Base-by-base conservation (phyloP, 2,888 invertebrate species). In the Leucophora obtusa region DNA sequence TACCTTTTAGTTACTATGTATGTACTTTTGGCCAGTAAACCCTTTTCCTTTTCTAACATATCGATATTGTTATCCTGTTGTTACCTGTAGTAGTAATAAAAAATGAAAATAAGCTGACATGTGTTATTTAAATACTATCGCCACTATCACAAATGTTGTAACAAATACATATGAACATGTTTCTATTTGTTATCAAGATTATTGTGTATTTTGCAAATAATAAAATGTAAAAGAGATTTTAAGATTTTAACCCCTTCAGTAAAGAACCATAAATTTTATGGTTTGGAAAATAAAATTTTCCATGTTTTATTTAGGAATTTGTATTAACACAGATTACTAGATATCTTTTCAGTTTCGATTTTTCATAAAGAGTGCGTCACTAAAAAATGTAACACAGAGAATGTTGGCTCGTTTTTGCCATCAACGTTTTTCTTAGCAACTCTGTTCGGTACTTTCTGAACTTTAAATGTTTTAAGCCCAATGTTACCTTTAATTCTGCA, bases 21-120 rank as follows among this genome's bases (percentile, higher is more conserved):
- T 15, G 10, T 66, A 3, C 28, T 28, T 28, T 28, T 74, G 33
- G 18, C 43, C 47, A 28, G 9, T 53, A 74, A 68, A 54, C 66
- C 68, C 54, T 60, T 68, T 47, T 53, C 60, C 28, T 51, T 51
- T 21, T 28, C 21, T 53, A 74, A 68, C 60, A 47, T 21, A 72
- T 50, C 59, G 38, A 53, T 53, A 43, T 28, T 51, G 17, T 51
- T 33, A 63, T 69, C 15, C 33, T 35, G 35, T 74, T 35, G 35
- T 74, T 79, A 74, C 74, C 79, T 65, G 74, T 53, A 9, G 51
- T 59, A 11, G 51, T 79, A 69, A 38, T 21, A 69, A 53, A 50
- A n/a, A 18, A 21, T 28, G 65, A 70, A 65, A 74, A 74, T 74
- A 74, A 70, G 74, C 74, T 74, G 79, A 79, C 79, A 70, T 74